Evolutionary conservation across 2,113 vertebrate species (phyloP).

Genomic region (Emydocephalus ijimae): DNA sequence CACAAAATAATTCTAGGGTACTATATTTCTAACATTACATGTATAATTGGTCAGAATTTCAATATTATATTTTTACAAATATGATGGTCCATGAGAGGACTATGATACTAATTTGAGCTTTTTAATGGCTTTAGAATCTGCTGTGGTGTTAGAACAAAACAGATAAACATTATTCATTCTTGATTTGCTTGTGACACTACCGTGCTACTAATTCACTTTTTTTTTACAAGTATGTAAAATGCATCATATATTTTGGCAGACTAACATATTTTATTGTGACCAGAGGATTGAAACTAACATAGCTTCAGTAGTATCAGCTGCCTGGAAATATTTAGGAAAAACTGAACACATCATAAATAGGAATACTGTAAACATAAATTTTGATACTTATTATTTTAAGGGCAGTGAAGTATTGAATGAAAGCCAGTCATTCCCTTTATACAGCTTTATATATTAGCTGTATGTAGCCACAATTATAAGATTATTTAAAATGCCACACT

Average conservation of each 20-base stretch:
- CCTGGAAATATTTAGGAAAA: background rate
- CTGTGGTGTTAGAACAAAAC: background rate
- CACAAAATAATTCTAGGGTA: background rate
- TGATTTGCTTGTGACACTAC: background rate
- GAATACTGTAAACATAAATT: background rate
- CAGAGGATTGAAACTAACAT: background rate
- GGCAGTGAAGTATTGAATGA: background rate
- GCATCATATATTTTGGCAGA: background rate
- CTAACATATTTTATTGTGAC: background rate
- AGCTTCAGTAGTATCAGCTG: background rate
- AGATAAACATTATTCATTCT: background rate
- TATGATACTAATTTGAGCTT: background rate
- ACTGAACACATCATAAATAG: background rate
- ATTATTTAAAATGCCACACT: background rate
- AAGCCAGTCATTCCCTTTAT: background rate
- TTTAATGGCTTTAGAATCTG: background rate
- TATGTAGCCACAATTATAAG: background rate
- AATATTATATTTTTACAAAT: background rate
- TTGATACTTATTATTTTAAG: background rate
- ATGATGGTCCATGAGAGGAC: background rate
- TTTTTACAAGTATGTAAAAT: background rate
- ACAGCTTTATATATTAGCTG: background rate
- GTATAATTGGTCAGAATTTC: background rate
- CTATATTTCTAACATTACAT: background rate
- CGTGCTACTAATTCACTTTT: background rate